Conservation (phyloP, 2,888 invertebrate genomes). For the Drosophila diplacantha region DNA sequence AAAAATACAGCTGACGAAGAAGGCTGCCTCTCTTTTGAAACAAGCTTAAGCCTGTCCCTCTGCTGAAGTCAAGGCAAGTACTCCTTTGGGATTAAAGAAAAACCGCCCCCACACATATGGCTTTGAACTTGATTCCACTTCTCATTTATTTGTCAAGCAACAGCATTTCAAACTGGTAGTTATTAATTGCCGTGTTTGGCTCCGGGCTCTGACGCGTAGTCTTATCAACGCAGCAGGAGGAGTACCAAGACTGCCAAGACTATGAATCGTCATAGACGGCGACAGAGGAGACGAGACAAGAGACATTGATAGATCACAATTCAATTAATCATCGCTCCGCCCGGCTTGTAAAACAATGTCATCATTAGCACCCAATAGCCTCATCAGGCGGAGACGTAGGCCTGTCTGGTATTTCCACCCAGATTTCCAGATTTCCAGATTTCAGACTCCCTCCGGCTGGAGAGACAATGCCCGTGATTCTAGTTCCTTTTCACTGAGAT, state of each 20-base stretch:
- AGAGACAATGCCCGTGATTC: conserved; percentile 31
- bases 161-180: conserved; percentile 41
- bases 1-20: background rate
- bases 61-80: background rate
- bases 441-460: conserved; percentile 5
- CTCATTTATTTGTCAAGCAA: background rate
- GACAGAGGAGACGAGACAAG: conserved; percentile 3
- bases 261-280: conserved; percentile 10
- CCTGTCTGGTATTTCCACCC: conserved; percentile 29
- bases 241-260: conserved; percentile 15
- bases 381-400: conserved; percentile 15
- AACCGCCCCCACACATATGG: background rate
- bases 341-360: conserved; percentile 52
- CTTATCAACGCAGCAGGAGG: conserved; percentile 27
- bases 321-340: conserved; percentile 57
- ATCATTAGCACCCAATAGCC: conserved; percentile 59
- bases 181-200: conserved; percentile 58
- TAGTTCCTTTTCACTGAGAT: conserved; percentile 21
- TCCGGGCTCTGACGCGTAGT: conserved; percentile 20
- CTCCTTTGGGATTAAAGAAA: background rate
- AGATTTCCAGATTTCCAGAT: conserved; percentile 16
- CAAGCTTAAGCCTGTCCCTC: background rate
- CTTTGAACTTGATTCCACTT: background rate
- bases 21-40: background rate
- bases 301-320: conserved; percentile 61